phyloP scores from a whole-genome alignment of 2,797 vertebrate species.

The Tenualosa ilisha region DNA sequence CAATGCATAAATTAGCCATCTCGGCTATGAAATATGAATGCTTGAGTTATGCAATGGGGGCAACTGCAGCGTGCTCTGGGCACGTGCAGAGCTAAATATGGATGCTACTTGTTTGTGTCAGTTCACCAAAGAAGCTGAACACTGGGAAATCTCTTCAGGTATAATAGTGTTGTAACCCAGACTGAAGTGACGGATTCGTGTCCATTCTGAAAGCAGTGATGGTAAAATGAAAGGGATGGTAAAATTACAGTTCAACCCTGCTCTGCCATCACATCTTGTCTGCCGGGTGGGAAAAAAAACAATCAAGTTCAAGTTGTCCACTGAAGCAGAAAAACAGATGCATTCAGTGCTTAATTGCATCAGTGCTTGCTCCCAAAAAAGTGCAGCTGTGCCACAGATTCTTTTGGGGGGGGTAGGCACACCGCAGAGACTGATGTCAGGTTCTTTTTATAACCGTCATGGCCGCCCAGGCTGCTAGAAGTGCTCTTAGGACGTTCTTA shows the following conservation, averaged over 20 bases:
- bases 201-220: not conserved
- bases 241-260: not conserved
- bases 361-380: not conserved
- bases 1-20: conserved; percentile 6
- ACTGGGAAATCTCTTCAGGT: not conserved
- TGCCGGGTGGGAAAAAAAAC: not conserved
- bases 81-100: conserved; percentile 15
- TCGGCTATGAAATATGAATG: conserved; percentile 8
- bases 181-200: not conserved
- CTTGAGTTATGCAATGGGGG: not conserved
- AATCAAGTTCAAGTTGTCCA: not conserved
- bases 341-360: conserved; percentile 13
- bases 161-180: not conserved
- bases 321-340: conserved; percentile 17
- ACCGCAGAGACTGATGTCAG: conserved; percentile 18
- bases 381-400: not conserved
- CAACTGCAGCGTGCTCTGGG: not conserved
- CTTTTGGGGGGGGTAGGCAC: not conserved
- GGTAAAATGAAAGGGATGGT: not conserved
- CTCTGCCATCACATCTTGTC: not conserved
- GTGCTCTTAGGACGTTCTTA: not conserved
- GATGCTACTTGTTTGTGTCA: not conserved
- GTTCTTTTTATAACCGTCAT: conserved; percentile 11
- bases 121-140: not conserved
- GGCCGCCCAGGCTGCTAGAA: not conserved